A percentile compares a stretch with the other conserved stretches of the same genome.
Evolutionary conservation across 1,140 invertebrate species (phyloP).

Genomic region (silkworm (Bombyx mori)): ASM3026992v2 NC_085114.1:8230501-8231000

Average conservation of each 20-base stretch:
- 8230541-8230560: slow-evolving; percentile 2
- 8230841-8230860: slow-evolving; percentile 20
- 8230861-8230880: slow-evolving; percentile 16
- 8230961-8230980: slow-evolving; percentile 12
- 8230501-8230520: no score
- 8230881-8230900: slow-evolving; percentile 28
- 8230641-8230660: slow-evolving; percentile 21
- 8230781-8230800: slow-evolving; percentile 22
- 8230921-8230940: slow-evolving; percentile 11
- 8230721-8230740: slow-evolving; percentile 22
- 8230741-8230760: slow-evolving; percentile 23
- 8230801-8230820: slow-evolving; percentile 21
- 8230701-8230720: slow-evolving; percentile 22
- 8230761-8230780: slow-evolving; percentile 18
- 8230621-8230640: slow-evolving; percentile 8
- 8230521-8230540: no score
- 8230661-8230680: slow-evolving; percentile 20
- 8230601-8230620: slow-evolving; percentile 8
- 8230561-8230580: slow-evolving; percentile 12
- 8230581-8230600: slow-evolving; percentile 11
- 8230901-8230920: slow-evolving; percentile 12
- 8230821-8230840: slow-evolving; percentile 18
- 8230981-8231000: slow-evolving; percentile 5
- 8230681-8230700: slow-evolving; percentile 19
- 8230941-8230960: slow-evolving; percentile 10